Evolutionary conservation across 1,140 invertebrate species (phyloP).

Genomic region (Drosophila carrolli): DNA sequence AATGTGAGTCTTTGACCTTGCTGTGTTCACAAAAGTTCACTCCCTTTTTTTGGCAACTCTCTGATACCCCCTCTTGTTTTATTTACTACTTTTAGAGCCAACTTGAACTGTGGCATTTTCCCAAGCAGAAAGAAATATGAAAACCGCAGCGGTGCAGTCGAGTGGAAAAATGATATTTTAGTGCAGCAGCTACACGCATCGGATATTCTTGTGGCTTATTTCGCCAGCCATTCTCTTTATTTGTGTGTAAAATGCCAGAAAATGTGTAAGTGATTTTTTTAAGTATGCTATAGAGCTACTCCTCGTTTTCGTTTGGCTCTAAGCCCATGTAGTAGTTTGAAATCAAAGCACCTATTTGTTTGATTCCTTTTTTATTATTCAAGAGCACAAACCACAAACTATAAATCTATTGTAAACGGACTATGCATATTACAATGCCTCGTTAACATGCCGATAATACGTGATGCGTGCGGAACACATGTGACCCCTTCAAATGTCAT

Average conservation of each 20-base stretch:
- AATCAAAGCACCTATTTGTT: background rate
- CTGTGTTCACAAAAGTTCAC: background rate
- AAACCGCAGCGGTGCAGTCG: constrained; percentile 15
- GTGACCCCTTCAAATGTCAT: constrained; percentile 53
- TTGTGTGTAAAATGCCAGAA: background rate
- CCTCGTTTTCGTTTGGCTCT: background rate
- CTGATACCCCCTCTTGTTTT: constrained; percentile 1
- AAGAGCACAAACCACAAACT: constrained; percentile 7
- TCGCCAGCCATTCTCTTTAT: background rate
- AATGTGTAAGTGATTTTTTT: background rate
- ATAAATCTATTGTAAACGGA: constrained; percentile 8
- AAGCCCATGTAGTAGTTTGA: too few relatives aligned
- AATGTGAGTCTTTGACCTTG: constrained; percentile 27
- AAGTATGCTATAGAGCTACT: background rate
- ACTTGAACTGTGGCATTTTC: constrained; percentile 26
- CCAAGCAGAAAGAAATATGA: background rate
- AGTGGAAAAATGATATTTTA: constrained; percentile 35
- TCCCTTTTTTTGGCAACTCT: constrained; percentile 13
- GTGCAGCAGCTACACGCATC: background rate
- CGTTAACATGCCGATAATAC: constrained; percentile 54
- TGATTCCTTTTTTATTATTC: background rate
- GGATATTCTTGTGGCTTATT: constrained; percentile 9
- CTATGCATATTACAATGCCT: constrained; percentile 38
- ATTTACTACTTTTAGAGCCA: constrained; percentile 12
- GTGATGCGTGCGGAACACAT: constrained; percentile 43